Base-by-base conservation (phyloP, 2,888 invertebrate species). In the Hemithea aestivaria region DNA sequence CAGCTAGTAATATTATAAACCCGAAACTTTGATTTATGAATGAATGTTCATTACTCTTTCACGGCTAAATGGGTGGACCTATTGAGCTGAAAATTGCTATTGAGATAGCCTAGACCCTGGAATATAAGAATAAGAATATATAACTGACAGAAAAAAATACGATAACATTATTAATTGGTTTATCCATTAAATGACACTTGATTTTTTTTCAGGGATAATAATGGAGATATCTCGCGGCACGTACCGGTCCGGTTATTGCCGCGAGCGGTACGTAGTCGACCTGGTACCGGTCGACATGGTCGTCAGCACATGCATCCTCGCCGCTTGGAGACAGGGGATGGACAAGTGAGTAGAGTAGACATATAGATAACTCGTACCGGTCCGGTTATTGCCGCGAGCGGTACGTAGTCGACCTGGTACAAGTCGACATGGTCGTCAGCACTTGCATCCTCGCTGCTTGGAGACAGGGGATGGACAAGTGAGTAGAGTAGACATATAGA, bases 211-310 rank as follows among this genome's bases (percentile, higher is more conserved):
- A 90, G 90, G 93, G 16, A 89, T 93, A 8, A 90, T 93, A 89
- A 90, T 96, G 92, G 93, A 94, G 78, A 92, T 93, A 41, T 92
- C 92, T 1, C 89, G 94, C 21, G 97, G 97, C 0, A 93, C 96
- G 0, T 92, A 97, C 48, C 90, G 95, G 34, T 92, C 96, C 23
- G 91, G 90, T 12, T 94, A 97, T 73, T 95, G 95, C 44, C 90
- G 94, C 35, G 89, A 91, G 46, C 82, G 91, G 20, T 90, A 92
- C 26, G 90, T 92, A 3, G 94, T 97, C 33, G 97, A 98, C 71
- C 88, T 97, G 35, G 93, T 98, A 16, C 98, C 98, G 0, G 97
- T 98, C 0, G 98, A 98, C 71, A 89, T 95, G 64, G 96, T 96
- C 1, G 94, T 96, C 35, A 97, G 97, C 76, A 92, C 96, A 66